phyloP scores from a whole-genome alignment of 2,797 vertebrate species.

The Phalloptychus januarius region DNA sequence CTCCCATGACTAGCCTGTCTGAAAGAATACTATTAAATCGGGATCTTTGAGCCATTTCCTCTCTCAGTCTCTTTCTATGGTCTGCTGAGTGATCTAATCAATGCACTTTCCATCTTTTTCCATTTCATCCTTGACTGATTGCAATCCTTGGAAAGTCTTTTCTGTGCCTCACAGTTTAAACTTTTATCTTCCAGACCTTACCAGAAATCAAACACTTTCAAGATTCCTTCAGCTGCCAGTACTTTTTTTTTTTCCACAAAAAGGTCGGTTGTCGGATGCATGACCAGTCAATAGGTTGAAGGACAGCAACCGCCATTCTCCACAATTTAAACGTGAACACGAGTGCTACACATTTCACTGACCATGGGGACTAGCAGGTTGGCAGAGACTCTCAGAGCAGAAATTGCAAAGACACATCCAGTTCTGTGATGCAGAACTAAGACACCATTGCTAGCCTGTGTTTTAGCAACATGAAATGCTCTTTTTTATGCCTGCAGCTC shows the following conservation, averaged over 20 bases:
- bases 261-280: slow-evolving; percentile 30
- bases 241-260: slow-evolving; percentile 27
- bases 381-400: slow-evolving; percentile 53
- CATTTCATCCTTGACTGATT: slow-evolving; percentile 68
- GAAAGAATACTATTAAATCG: slow-evolving; percentile 68
- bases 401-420: slow-evolving; percentile 58
- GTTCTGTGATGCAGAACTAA: slow-evolving; percentile 76
- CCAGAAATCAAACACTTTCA: slow-evolving; percentile 43
- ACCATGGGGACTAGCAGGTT: slow-evolving; percentile 55
- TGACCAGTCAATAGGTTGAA: slow-evolving; percentile 24
- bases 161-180: slow-evolving; percentile 45
- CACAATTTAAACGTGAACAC: slow-evolving; percentile 36
- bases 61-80: slow-evolving; percentile 47
- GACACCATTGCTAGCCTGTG: slow-evolving; percentile 62
- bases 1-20: slow-evolving; percentile 57
- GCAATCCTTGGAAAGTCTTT: slow-evolving; percentile 48
- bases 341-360: slow-evolving; percentile 52
- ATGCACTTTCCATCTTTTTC: slow-evolving; percentile 64
- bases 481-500: slow-evolving; percentile 56
- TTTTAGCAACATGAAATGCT: slow-evolving; percentile 56
- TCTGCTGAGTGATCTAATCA: slow-evolving; percentile 70
- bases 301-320: slow-evolving; percentile 23
- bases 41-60: slow-evolving; percentile 72
- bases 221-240: slow-evolving; percentile 23
- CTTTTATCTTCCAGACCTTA: slow-evolving; percentile 34